phyloP scores from a whole-genome alignment of 2,113 vertebrate genomes.

The Catharus minimus region DNA sequence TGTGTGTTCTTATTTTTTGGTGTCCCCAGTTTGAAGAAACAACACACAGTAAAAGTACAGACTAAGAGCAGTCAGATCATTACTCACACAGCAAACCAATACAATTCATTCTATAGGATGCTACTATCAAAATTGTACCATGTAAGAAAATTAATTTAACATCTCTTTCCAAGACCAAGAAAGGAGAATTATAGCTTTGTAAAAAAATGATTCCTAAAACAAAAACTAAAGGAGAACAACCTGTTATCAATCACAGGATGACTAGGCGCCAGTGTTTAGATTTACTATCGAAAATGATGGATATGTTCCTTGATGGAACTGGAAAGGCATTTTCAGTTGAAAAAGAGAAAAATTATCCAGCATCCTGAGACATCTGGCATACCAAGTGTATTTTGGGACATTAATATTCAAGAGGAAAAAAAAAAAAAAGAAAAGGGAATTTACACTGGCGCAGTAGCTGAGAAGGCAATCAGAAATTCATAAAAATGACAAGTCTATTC shows the following conservation, averaged over 20 bases:
- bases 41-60: not conserved
- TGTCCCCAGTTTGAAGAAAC: not conserved
- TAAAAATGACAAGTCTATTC: not conserved
- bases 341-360: not conserved
- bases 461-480: not conserved
- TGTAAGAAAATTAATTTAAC: not conserved
- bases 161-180: not conserved
- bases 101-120: not conserved
- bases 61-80: not conserved
- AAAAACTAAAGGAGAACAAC: not conserved
- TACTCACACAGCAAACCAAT: not conserved
- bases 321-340: conserved; percentile 1
- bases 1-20: not conserved
- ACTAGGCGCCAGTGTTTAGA: not conserved
- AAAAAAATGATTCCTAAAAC: not conserved
- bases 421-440: not conserved
- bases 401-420: not conserved
- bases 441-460: not conserved
- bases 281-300: not conserved
- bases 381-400: not conserved
- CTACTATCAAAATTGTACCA: not conserved
- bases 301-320: not conserved
- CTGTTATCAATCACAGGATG: not conserved
- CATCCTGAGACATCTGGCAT: not conserved
- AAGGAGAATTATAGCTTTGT: not conserved